These are phyloP conservation scores for Octomys mimax DNA, from an alignment of 2,797 vertebrate species.

Conservation along the genomic window DNA sequence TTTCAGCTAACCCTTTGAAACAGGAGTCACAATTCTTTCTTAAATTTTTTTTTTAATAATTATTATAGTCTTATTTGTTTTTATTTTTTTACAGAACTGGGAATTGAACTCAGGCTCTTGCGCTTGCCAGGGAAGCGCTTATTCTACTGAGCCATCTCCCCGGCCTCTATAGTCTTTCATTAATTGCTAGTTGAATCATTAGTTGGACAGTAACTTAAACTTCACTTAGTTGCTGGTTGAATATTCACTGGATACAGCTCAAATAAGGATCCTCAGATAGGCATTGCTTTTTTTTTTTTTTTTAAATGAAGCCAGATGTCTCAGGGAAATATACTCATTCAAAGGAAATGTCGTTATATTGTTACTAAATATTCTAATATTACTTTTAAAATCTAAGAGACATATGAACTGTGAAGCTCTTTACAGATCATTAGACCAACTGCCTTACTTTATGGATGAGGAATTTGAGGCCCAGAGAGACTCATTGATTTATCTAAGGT, in stretches of 20 bases:
- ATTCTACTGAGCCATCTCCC: too few species aligned
- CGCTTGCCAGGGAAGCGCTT: too few species aligned
- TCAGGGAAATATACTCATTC: slow-evolving; percentile 41
- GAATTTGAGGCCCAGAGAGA: slow-evolving; percentile 43
- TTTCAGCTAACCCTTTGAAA: slow-evolving; percentile 53
- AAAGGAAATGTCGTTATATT: slow-evolving; percentile 52
- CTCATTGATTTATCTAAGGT: slow-evolving; percentile 52
- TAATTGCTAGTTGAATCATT: background rate
- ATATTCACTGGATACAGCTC: background rate
- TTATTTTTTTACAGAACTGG: too few species aligned
- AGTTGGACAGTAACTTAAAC: background rate
- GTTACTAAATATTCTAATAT: slow-evolving; percentile 56
- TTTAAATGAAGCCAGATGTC: slow-evolving; percentile 40
- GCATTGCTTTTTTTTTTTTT: background rate
- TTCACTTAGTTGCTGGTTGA: slow-evolving; percentile 23
- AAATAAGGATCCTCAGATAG: background rate
- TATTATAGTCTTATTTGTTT: background rate
- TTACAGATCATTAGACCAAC: slow-evolving; percentile 50
- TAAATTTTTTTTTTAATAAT: slow-evolving; percentile 35
- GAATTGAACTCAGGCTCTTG: too few species aligned
- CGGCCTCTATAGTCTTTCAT: background rate
- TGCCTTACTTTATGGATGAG: slow-evolving; percentile 51
- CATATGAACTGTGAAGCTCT: background rate
- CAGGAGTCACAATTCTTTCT: slow-evolving; percentile 20
- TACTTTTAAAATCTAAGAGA: slow-evolving; percentile 63